Evolutionary conservation across 1,140 invertebrate genomes (phyloP), one percentile per base, ranked within the genome.

Genomic region (Habropoda laboriosa): DNA sequence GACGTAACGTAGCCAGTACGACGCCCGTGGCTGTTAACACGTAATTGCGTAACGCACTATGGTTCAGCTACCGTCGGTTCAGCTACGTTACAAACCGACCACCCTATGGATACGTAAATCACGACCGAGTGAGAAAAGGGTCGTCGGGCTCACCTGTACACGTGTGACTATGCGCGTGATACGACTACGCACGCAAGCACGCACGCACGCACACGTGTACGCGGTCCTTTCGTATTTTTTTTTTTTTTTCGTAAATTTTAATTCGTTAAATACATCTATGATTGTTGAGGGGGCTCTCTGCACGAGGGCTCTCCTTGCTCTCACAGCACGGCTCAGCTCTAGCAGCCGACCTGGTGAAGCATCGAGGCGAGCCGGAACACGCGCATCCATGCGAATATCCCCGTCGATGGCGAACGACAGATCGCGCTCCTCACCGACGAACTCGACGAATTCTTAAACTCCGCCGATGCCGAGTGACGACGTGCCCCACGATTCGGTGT

Each of bases 341-440:
- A 92, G 83, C 90, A 92, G 82, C 89, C 91, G 82, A 91, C 84
- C 81, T 91, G 89, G 66, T 91, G 90, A 8, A 92, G 85, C 88
- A 92, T 90, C 67, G 89, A 87, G 24, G 91, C 92, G 61, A 92
- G 83, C 71, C 92, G 88, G 71, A 92, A 93, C 63, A 93, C 92
- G 12, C 92, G 89, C 91, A 92, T 92, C 92, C 92, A 92, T 67
- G 92, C 92, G 78, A 93, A 93, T 87, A 92, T 91, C 35, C 90
- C 92, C 63, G 89, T 88, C 40, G 89, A 89, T 16, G 84, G 87
- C 47, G 84, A 79, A 30, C 77, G 85, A 78, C 64, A 86, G 64
- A 76, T 79, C 60, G 82, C 68, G 68, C 73, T 83, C 61, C 85
- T 86, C 77, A 71, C 83, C 24, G 83, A 74, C 61, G 86, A 73